Conservation (phyloP, 2,888 invertebrate genomes). For the Strigamia crassipes region DNA sequence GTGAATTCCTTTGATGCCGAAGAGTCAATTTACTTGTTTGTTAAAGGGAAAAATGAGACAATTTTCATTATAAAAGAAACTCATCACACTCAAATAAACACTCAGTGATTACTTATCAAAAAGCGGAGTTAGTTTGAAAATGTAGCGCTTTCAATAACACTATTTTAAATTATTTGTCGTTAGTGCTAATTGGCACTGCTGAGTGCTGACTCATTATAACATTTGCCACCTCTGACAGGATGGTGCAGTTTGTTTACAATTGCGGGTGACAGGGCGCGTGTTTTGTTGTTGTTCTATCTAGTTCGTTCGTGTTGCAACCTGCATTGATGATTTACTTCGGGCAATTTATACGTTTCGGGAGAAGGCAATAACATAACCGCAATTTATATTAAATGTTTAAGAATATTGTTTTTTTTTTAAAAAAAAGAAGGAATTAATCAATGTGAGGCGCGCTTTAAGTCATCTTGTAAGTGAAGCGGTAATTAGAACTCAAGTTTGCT, state of each 20-base stretch:
- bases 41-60: slow-evolving; percentile 11
- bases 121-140: too few species aligned
- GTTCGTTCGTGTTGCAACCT: not conserved
- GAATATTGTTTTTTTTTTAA: not conserved
- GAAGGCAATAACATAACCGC: not conserved
- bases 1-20: not conserved
- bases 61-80: not conserved
- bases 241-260: not conserved
- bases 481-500: not conserved
- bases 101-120: not conserved
- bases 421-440: not conserved
- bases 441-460: slow-evolving; percentile 3
- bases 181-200: not conserved
- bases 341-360: not conserved
- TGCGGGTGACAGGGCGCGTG: not conserved
- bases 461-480: slow-evolving; percentile 31
- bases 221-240: not conserved
- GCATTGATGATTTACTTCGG: not conserved
- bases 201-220: not conserved
- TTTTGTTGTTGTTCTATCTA: too few species aligned
- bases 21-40: slow-evolving; percentile 11
- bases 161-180: not conserved
- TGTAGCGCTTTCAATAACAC: too few species aligned
- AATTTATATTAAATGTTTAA: slow-evolving; percentile 25
- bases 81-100: not conserved